phyloP scores from a whole-genome alignment of 2,888 invertebrate genomes.

The Drosophila pseudotakahashii region DNA sequence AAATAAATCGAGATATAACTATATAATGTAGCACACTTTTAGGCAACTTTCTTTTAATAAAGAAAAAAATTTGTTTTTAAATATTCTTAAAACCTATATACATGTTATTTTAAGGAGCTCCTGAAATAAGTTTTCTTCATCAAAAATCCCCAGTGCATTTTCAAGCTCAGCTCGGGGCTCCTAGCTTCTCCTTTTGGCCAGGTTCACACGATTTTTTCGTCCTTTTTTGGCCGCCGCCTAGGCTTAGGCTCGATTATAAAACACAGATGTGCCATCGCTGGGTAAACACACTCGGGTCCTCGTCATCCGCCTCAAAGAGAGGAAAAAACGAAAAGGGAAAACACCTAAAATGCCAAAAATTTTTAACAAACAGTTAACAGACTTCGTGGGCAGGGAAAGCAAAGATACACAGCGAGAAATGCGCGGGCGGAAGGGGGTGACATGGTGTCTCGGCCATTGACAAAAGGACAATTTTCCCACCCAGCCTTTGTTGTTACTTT shows the following conservation, averaged over 20 bases:
- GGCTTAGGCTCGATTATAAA: conserved; percentile 67
- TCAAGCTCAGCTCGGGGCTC: conserved; percentile 2
- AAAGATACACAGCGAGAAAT: conserved; percentile 17
- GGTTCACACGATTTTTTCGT: conserved; percentile 18
- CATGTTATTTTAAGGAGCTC: no score
- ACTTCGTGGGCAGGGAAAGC: conserved; percentile 28
- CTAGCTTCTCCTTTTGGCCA: conserved; percentile 15
- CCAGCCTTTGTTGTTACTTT: conserved; percentile 27
- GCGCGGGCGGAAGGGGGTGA: neutral
- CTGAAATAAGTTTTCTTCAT: no score
- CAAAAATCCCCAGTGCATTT: neutral
- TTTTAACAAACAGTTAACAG: conserved; percentile 58
- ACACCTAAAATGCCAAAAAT: conserved; percentile 40
- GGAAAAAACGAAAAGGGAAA: neutral
- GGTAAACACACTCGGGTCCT: conserved; percentile 51
- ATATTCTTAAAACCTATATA: no score
- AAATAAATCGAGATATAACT: no score
- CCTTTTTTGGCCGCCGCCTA: conserved; percentile 31
- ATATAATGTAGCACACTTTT: no score
- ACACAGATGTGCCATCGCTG: conserved; percentile 67
- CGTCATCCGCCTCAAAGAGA: conserved; percentile 27
- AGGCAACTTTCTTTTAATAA: no score
- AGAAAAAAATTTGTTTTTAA: no score
- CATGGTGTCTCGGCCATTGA: conserved; percentile 41
- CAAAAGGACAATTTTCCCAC: conserved; percentile 57